A percentile compares a stretch with the other conserved stretches of the same genome.
Conservation (phyloP, 1,140 invertebrate genomes). For the Atopsyche davidsoni region DNA sequence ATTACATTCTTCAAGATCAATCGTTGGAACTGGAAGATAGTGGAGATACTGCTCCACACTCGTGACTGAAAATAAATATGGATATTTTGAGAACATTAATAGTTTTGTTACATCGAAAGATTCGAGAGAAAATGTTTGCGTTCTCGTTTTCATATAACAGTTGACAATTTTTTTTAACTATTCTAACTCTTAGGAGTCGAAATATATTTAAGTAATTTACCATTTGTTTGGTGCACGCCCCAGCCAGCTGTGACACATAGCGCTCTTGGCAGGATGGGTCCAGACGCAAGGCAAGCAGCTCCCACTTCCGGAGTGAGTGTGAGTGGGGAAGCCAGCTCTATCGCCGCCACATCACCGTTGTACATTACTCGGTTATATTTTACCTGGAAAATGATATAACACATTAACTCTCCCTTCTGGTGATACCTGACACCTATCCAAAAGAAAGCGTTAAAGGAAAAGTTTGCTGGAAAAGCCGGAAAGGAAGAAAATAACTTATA, state of each 20-base stretch:
- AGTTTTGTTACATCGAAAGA: conserved; percentile 3
- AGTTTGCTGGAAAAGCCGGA: too few relatives aligned
- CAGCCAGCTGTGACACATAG: conserved; percentile 57
- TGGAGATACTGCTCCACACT: conserved; percentile 49
- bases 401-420: too few relatives aligned
- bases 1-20: conserved; percentile 52
- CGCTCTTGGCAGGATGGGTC: conserved; percentile 47
- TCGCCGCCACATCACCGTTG: conserved; percentile 52
- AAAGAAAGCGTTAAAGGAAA: not conserved
- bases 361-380: conserved; percentile 57
- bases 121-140: not conserved
- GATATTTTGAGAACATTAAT: conserved; percentile 1
- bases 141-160: not conserved
- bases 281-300: conserved; percentile 52
- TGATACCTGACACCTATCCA: not conserved
- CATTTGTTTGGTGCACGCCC: conserved; percentile 37
- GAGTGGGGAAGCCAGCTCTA: conserved; percentile 50
- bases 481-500: too few relatives aligned
- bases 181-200: too few relatives aligned
- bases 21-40: conserved; percentile 52
- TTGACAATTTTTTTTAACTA: too few relatives aligned
- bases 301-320: conserved; percentile 49
- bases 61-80: conserved; percentile 38
- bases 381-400: conserved; percentile 38
- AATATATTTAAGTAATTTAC: conserved; percentile 11